Conservation (phyloP, 2,888 invertebrate species). For the Sphecodes monilicornis region DNA sequence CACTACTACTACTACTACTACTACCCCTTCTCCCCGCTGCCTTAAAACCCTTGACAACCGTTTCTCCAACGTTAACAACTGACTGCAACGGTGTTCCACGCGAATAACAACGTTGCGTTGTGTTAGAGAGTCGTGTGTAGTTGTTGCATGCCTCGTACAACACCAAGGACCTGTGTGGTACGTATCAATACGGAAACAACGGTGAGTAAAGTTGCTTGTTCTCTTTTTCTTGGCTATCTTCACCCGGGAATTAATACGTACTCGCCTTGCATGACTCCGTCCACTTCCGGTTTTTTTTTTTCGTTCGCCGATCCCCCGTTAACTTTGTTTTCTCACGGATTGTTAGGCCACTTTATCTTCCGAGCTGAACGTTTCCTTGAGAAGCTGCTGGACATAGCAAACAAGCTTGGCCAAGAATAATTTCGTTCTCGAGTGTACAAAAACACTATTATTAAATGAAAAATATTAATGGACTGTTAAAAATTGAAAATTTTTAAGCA, state of each 20-base stretch:
- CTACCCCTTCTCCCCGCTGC: not conserved
- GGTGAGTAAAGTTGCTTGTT: constrained; percentile 55
- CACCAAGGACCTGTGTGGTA: constrained; percentile 56
- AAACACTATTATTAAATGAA: too few relatives aligned
- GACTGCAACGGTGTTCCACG: constrained; percentile 42
- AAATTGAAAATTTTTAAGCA: too few relatives aligned
- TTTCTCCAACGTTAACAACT: constrained; percentile 32
- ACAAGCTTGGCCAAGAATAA: not conserved
- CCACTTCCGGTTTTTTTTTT: not conserved
- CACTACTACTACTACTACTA: not conserved
- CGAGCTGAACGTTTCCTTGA: not conserved
- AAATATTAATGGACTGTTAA: too few relatives aligned
- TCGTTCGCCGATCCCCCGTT: not conserved
- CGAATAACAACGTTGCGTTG: constrained; percentile 57
- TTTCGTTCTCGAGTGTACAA: not conserved
- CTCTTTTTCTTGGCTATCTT: constrained; percentile 26
- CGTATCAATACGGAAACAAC: constrained; percentile 58
- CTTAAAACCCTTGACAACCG: constrained; percentile 20
- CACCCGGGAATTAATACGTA: not conserved
- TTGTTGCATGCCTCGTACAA: constrained; percentile 62
- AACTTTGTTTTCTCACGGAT: not conserved
- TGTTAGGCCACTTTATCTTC: not conserved
- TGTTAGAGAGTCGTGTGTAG: constrained; percentile 55
- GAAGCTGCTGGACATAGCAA: not conserved
- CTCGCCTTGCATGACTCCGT: constrained; percentile 31